phyloP scores from a whole-genome alignment of 2,113 vertebrate species.

The Pseudorasbora parva region DNA sequence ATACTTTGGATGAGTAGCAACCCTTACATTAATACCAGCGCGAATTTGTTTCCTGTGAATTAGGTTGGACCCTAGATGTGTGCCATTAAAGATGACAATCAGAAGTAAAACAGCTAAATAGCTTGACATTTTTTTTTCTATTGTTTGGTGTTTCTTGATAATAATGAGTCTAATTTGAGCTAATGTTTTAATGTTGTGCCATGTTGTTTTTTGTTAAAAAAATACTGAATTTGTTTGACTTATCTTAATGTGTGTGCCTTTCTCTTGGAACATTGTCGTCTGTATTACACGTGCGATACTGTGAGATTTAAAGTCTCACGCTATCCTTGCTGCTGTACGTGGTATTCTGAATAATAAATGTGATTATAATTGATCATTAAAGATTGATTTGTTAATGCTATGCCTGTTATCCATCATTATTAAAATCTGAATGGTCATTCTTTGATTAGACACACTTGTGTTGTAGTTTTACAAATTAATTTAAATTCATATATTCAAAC shows the following conservation, averaged over 20 bases:
- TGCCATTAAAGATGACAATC: slow-evolving; percentile 53
- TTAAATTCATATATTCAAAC: neutral
- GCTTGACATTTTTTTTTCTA: slow-evolving; percentile 5
- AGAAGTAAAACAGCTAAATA: slow-evolving; percentile 16
- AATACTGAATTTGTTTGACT: slow-evolving; percentile 38
- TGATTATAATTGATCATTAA: slow-evolving; percentile 43
- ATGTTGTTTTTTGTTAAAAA: slow-evolving; percentile 29
- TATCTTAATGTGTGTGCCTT: slow-evolving; percentile 51
- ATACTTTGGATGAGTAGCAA: neutral
- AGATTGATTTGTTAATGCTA: slow-evolving; percentile 33
- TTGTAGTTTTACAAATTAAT: neutral
- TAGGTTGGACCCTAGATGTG: slow-evolving; percentile 4
- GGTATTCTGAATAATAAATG: slow-evolving; percentile 37
- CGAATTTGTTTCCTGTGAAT: neutral
- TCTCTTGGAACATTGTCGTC: slow-evolving; percentile 45
- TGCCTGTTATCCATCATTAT: slow-evolving; percentile 22
- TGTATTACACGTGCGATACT: slow-evolving; percentile 49
- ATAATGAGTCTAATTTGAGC: slow-evolving; percentile 20
- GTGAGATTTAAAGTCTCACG: slow-evolving; percentile 34
- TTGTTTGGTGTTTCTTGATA: slow-evolving; percentile 30
- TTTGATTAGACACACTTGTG: neutral
- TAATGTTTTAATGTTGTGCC: slow-evolving; percentile 41
- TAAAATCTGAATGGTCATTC: slow-evolving; percentile 23
- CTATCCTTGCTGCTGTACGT: slow-evolving; percentile 45
- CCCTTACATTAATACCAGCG: neutral